These are phyloP conservation scores for Digitonthophagus gazella DNA, from an alignment of 2,888 invertebrate genomes.

Conservation along the genomic window DNA sequence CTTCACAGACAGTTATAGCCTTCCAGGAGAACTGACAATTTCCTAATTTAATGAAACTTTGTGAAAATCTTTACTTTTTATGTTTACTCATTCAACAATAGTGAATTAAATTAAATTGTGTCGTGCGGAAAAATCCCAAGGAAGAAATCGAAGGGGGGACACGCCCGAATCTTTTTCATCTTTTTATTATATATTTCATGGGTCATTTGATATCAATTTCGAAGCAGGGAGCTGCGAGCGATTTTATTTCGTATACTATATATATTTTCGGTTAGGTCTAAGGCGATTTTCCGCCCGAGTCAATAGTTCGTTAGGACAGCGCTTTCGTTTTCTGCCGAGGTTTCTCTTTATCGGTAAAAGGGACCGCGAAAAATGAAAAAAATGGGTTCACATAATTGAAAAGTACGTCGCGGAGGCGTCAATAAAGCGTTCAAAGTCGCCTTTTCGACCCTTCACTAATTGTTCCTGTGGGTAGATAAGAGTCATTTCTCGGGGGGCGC, in stretches of 20 bases:
- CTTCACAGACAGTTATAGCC: no score
- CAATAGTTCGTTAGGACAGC: slow-evolving; percentile 28
- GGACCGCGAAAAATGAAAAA: background rate
- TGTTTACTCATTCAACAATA: slow-evolving; percentile 1
- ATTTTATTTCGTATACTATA: slow-evolving; percentile 27
- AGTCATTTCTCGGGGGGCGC: slow-evolving; percentile 34
- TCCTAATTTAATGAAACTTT: no score
- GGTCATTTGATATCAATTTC: slow-evolving; percentile 29
- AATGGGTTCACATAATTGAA: background rate
- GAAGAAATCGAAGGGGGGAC: background rate
- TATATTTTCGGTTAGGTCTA: slow-evolving; percentile 19
- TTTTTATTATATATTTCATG: slow-evolving; percentile 25
- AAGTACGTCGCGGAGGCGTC: background rate
- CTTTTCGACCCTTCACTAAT: slow-evolving; percentile 33
- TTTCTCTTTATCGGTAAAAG: background rate
- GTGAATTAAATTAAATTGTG: slow-evolving; percentile 6
- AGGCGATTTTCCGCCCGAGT: slow-evolving; percentile 27
- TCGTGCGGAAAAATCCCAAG: background rate
- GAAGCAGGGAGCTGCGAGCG: slow-evolving; percentile 20
- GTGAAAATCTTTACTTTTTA: no score
- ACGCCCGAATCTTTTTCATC: slow-evolving; percentile 12
- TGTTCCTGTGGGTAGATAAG: slow-evolving; percentile 36
- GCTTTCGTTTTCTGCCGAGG: slow-evolving; percentile 26
- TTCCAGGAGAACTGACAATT: no score
- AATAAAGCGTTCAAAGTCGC: slow-evolving; percentile 23